Evolutionary conservation across 2,113 vertebrate species (phyloP), one percentile per base, ranked within the genome.

Genomic region (Tupaia tana): DNA sequence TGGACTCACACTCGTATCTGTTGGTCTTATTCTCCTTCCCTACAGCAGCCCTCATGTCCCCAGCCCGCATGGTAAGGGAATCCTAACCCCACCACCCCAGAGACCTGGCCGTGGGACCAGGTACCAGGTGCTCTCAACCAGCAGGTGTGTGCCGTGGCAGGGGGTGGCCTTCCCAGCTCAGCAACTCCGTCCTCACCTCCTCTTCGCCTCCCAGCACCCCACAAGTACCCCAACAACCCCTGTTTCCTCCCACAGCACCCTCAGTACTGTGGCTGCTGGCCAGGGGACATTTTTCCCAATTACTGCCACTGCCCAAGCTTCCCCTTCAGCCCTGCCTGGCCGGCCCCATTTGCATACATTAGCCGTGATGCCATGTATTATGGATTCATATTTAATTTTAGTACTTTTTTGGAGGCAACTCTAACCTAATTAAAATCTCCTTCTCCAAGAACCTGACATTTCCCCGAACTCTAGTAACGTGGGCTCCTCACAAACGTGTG

Each of bases 261-360:
- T 31, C 19, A 90, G 90, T 78, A 86, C 69, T 58, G 73, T 90
- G 93, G 56, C 97, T 97, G 31, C 73, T 67, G 59, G 92, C 95
- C 95, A 96, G 97, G 91, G 96, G 97, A 96, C 94, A 64, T 98
- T 97, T 97, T 95, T 90, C 66, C 97, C 98, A 97, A 93, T 97
- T 95, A 98, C 88, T 22, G 82, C 80, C 19, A 95, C 70, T 75
- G 93, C 95, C 97, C 63, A 74, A 91, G 93, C 96, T 93, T 95
- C 75, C 29, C 24, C 56, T 71, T 91, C 91, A 96, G 96, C 71
- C 96, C 7, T 61, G 71, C 95, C 85, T 31, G 90, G 96, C 84
- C 90, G 58, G 91, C 91, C 89, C 81, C 54, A 97, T 98, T 97
- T 97, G 97, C 98, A 97, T 96, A 31, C 96, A 97, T 96, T 95